These are phyloP conservation scores for Bicyclus anynana DNA, from an alignment of 1,140 invertebrate genomes.

Conservation along the genomic window DNA sequence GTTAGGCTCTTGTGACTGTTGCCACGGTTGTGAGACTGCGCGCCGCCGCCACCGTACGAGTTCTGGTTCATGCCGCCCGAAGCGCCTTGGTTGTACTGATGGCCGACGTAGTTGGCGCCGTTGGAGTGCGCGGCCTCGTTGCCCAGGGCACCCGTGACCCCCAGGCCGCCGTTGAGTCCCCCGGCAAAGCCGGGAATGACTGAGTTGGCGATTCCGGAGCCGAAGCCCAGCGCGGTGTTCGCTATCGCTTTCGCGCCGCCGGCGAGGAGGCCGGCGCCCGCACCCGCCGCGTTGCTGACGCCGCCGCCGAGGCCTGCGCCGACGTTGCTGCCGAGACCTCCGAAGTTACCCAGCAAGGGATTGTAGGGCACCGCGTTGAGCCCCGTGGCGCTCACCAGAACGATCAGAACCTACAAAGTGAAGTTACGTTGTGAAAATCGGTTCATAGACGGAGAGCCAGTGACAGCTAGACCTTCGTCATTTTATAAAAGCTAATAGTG, in stretches of 20 bases:
- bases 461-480: too few relatives aligned
- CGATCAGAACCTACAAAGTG: conserved; percentile 12
- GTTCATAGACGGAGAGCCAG: too few relatives aligned
- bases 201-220: background rate
- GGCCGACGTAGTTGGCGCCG: background rate
- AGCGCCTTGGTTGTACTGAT: background rate
- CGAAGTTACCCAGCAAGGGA: too few relatives aligned
- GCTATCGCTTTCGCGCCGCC: background rate
- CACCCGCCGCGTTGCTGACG: background rate
- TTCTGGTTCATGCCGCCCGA: background rate
- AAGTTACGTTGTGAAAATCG: too few relatives aligned
- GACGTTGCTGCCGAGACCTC: background rate
- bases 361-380: conserved; percentile 9
- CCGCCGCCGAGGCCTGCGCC: background rate
- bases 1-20: background rate
- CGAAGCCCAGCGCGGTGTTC: background rate
- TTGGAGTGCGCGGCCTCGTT: background rate
- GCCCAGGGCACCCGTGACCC: background rate
- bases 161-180: background rate
- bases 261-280: background rate
- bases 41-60: background rate
- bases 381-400: conserved; percentile 6
- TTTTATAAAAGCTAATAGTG: too few relatives aligned
- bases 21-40: background rate
- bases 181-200: background rate